These are phyloP conservation scores for Montipora efflorescens DNA, from an alignment of 64 coral and sea anemone species.

Conservation along the genomic window DNA sequence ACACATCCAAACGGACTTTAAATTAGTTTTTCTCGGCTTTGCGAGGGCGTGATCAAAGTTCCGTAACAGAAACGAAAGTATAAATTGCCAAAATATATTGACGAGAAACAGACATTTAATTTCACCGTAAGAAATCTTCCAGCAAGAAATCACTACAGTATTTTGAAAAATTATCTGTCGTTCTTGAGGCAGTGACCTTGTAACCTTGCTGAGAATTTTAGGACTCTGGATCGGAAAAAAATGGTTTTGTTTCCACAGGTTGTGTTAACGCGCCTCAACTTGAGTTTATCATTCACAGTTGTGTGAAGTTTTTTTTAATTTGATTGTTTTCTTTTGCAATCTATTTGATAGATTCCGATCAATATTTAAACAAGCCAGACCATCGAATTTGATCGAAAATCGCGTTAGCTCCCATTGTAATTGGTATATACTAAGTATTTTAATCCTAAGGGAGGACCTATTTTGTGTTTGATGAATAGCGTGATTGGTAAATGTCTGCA, in stretches of 20 bases:
- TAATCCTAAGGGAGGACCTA: neutral
- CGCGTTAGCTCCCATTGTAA: neutral
- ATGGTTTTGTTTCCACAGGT: neutral
- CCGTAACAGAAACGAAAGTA: constrained; percentile 1
- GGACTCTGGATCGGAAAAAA: neutral
- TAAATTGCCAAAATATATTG: constrained; percentile 41
- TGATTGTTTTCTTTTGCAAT: constrained; percentile 73
- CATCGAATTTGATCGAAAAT: neutral
- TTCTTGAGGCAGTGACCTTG: neutral
- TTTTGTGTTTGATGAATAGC: neutral
- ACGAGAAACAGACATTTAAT: constrained; percentile 10
- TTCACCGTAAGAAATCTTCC: neutral
- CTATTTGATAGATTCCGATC: constrained; percentile 49
- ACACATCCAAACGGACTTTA: neutral
- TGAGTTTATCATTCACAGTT: constrained; percentile 47
- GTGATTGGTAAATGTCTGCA: neutral
- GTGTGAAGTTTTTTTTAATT: constrained; percentile 45
- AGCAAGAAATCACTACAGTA: neutral
- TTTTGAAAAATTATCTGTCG: neutral
- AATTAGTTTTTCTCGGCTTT: neutral
- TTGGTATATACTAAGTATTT: neutral
- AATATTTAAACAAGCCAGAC: constrained; percentile 76
- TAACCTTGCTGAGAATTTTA: neutral
- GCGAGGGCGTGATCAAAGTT: constrained; percentile 34
- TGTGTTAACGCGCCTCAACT: neutral